Base-by-base conservation (phyloP, 2,113 vertebrate genomes). In the Tamias sibiricus region DNA sequence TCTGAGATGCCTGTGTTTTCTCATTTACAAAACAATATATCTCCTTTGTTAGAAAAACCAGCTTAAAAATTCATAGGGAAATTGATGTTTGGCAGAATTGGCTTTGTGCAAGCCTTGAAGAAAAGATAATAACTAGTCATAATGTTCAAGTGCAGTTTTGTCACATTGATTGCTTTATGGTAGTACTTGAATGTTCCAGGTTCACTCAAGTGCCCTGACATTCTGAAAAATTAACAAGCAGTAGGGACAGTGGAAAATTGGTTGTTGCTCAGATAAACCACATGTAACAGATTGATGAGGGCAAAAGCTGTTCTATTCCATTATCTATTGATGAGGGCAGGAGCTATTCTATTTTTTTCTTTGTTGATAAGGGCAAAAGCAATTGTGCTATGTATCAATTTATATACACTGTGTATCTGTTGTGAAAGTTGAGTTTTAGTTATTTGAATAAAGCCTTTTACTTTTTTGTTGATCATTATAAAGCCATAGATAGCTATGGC, bases 401-500 rank as follows among this genome's bases (percentile, higher is more conserved):
- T 82, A 72, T 84, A 54, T 8, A 44, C 44, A 35, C 57, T 54
- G 2, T 52, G 26, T 40, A 17, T 90, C 35, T 95, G 0, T 89
- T 87, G 20, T 82, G 40, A 85, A 84, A 49, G 59, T 72, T 91
- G 62, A 30, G 3, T 94, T 92, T 81, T 69, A 62, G 30, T 84
- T 95, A 54, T 66, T 86, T 83, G 83, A 91, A 47, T 40, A 80
- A 52, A 93, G 47, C 13, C n/a, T 95, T 62, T 97, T 94, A 37
- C 37, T 95, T 89, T 89, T 77, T 42, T 91, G 47, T 88, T n/a
- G 4, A 37, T 95, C 26, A 47, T n/a, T 52, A 85, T 74, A 86
- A 94, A 92, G 82, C 17, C 14, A 2, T 30, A 54, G 79, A 19
- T 44, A 52, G 59, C 26, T 10, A 26, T 32, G 7, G 11, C 17